These are phyloP conservation scores for Centropus unirufus DNA, from an alignment of 2,113 vertebrate species.

Conservation along the genomic window DNA sequence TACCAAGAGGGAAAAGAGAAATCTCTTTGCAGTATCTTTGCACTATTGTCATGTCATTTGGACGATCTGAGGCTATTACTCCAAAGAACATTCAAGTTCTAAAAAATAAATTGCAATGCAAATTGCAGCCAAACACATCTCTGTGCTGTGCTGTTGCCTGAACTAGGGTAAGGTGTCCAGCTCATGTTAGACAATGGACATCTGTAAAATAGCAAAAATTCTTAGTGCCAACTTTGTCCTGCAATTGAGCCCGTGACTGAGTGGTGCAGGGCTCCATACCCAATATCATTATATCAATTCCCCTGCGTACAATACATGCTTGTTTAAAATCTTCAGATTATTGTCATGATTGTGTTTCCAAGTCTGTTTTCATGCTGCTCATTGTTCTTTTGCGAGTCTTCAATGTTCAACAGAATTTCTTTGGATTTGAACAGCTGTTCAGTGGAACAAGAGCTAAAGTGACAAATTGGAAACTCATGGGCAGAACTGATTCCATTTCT, in stretches of 20 bases:
- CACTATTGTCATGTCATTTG: background rate
- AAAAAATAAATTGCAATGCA: background rate
- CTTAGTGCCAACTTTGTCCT: background rate
- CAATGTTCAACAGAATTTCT: background rate
- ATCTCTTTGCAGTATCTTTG: background rate
- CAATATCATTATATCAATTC: background rate
- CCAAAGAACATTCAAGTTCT: background rate
- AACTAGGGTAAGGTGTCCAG: background rate
- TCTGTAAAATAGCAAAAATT: background rate
- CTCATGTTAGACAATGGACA: background rate
- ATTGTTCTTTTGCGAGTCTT: background rate
- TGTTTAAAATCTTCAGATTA: background rate
- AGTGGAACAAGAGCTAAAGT: slow-evolving; percentile 27
- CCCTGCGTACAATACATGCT: background rate
- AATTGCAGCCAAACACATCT: background rate
- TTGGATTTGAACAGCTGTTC: slow-evolving; percentile 31
- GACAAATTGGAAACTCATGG: slow-evolving; percentile 40
- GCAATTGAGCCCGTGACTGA: background rate
- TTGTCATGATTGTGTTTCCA: background rate
- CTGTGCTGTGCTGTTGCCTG: background rate
- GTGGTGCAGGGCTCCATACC: background rate
- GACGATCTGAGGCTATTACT: background rate
- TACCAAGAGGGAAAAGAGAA: background rate
- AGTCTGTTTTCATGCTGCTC: background rate
- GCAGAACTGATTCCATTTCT: slow-evolving; percentile 47